phyloP scores from a whole-genome alignment of 2,797 vertebrate genomes.

The Sebastes oblongus region DNA sequence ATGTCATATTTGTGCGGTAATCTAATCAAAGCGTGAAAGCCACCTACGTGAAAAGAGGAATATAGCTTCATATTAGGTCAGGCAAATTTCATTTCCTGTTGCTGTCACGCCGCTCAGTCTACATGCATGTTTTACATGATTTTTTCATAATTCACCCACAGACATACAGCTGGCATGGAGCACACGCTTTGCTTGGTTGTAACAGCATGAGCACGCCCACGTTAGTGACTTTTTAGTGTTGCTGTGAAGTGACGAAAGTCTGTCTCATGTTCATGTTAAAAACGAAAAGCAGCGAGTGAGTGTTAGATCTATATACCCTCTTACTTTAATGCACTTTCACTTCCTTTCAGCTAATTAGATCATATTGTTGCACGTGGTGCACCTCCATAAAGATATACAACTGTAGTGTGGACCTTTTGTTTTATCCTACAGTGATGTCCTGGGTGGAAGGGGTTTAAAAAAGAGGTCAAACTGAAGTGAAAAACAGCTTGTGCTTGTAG shows the following conservation, averaged over 20 bases:
- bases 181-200: conserved; percentile 38
- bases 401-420: not conserved
- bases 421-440: not conserved
- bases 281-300: not conserved
- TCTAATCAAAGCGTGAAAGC: conserved; percentile 26
- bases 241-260: conserved; percentile 45
- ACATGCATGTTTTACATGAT: conserved; percentile 6
- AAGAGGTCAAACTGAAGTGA: not conserved
- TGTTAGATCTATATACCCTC: not conserved
- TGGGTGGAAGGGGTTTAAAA: not conserved
- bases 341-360: conserved; percentile 42
- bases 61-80: not conserved
- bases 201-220: conserved; percentile 44
- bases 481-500: not conserved
- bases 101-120: not conserved
- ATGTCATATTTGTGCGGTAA: conserved; percentile 13
- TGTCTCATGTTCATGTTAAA: conserved; percentile 7
- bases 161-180: conserved; percentile 30
- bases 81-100: conserved; percentile 47
- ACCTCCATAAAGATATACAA: not conserved
- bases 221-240: conserved; percentile 14
- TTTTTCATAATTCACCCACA: conserved; percentile 55
- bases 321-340: conserved; percentile 33
- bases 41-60: conserved; percentile 8
- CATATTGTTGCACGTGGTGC: not conserved